These are phyloP conservation scores for Barbus barbus DNA, from an alignment of 2,113 vertebrate genomes.

Conservation along the genomic window DNA sequence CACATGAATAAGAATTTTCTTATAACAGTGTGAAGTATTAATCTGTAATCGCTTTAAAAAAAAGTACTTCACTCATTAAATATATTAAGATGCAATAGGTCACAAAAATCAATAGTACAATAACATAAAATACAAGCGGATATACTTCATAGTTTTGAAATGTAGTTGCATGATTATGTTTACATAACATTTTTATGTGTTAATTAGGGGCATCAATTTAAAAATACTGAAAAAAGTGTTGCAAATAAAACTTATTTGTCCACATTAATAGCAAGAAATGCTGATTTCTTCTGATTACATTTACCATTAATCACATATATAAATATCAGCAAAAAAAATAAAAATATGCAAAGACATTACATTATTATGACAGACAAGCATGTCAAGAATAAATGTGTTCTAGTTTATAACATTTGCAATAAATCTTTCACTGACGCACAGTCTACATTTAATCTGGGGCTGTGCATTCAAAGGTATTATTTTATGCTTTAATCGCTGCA, in stretches of 20 bases:
- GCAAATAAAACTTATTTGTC: background rate
- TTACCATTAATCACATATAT: background rate
- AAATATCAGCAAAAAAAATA: background rate
- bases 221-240: background rate
- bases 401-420: too few relatives aligned
- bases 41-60: too few relatives aligned
- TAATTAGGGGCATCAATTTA: too few relatives aligned
- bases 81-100: background rate
- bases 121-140: background rate
- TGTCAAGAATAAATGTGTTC: too few relatives aligned
- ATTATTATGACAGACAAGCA: too few relatives aligned
- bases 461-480: background rate
- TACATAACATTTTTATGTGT: background rate
- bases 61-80: background rate
- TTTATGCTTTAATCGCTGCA: background rate
- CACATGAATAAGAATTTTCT: background rate
- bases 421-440: background rate
- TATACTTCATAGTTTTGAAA: background rate
- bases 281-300: background rate
- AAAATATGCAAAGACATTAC: background rate
- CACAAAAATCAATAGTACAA: background rate
- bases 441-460: background rate
- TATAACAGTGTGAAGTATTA: background rate
- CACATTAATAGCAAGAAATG: background rate
- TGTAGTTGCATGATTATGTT: background rate